Evolutionary conservation across 2,888 invertebrate genomes (phyloP).

Genomic region (Buathra laborator): DNA sequence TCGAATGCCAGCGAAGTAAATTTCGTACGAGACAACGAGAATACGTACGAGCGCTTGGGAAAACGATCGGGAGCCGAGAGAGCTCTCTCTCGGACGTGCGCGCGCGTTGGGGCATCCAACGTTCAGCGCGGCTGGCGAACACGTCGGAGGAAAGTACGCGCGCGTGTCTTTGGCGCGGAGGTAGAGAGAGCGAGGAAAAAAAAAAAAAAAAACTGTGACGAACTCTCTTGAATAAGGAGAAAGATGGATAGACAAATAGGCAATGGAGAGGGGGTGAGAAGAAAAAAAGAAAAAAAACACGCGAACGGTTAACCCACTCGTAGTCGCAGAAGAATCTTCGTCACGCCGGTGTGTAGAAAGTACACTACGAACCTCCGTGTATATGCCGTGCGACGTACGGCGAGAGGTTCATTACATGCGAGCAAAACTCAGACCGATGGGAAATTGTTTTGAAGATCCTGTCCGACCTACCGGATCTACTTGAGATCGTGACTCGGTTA

Average conservation of each 20-base stretch:
- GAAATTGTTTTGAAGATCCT: constrained; percentile 43
- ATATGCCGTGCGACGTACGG: constrained; percentile 15
- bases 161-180: constrained; percentile 31
- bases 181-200: constrained; percentile 10
- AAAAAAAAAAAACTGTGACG: constrained; percentile 22
- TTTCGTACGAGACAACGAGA: constrained; percentile 44
- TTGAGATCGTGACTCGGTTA: constrained; percentile 1
- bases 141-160: constrained; percentile 59
- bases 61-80: constrained; percentile 54
- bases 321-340: constrained; percentile 60
- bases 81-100: constrained; percentile 21
- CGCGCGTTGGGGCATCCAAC: too few relatives aligned
- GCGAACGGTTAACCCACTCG: constrained; percentile 59
- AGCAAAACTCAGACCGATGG: constrained; percentile 43
- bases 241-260: constrained; percentile 47
- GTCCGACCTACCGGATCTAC: constrained; percentile 26
- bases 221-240: constrained; percentile 32
- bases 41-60: constrained; percentile 22
- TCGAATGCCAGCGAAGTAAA: constrained; percentile 42
- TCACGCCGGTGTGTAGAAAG: constrained; percentile 65
- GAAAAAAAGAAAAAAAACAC: constrained; percentile 20
- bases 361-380: constrained; percentile 21
- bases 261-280: background rate
- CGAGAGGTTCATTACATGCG: constrained; percentile 40
- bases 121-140: background rate